These are phyloP conservation scores for Gopherus flavomarginatus DNA, from an alignment of 2,113 vertebrate species.

Conservation along the genomic window DNA sequence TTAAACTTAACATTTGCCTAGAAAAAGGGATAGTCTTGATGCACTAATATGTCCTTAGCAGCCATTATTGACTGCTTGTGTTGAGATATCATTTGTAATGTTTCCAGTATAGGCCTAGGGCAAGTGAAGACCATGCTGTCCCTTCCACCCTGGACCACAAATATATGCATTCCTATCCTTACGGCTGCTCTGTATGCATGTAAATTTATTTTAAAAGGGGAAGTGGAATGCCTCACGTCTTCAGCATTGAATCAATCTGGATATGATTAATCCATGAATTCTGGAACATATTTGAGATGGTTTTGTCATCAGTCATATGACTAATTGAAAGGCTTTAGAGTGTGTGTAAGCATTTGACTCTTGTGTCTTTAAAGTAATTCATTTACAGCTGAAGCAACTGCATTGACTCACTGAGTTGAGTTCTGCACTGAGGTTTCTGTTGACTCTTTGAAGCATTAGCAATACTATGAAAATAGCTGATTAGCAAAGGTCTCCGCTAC, in stretches of 20 bases:
- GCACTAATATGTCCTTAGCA: not conserved
- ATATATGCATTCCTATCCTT: not conserved
- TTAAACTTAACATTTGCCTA: not conserved
- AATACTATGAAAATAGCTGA: not conserved
- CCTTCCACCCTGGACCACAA: not conserved
- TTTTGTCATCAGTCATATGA: rapidly evolving
- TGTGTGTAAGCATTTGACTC: not conserved
- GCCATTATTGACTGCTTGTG: not conserved
- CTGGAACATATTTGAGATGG: not conserved
- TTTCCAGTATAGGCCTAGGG: not conserved
- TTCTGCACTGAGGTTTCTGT: not conserved
- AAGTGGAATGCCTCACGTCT: not conserved
- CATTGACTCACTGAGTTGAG: not conserved
- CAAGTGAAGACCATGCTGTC: not conserved
- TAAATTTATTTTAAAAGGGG: not conserved
- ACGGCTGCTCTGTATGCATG: not conserved
- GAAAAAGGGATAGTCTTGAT: not conserved
- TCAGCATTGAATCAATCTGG: not conserved
- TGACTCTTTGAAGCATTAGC: not conserved
- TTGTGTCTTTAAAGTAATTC: not conserved
- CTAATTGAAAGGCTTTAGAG: not conserved
- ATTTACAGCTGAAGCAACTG: not conserved
- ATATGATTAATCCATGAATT: not conserved
- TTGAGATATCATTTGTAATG: not conserved
- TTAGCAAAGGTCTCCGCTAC: not conserved